Percentiles rank a stretch among this genome's conserved stretches.
These are phyloP conservation scores for Archips crataeganus DNA, from an alignment of 2,888 invertebrate species.

Conservation along the genomic window DNA sequence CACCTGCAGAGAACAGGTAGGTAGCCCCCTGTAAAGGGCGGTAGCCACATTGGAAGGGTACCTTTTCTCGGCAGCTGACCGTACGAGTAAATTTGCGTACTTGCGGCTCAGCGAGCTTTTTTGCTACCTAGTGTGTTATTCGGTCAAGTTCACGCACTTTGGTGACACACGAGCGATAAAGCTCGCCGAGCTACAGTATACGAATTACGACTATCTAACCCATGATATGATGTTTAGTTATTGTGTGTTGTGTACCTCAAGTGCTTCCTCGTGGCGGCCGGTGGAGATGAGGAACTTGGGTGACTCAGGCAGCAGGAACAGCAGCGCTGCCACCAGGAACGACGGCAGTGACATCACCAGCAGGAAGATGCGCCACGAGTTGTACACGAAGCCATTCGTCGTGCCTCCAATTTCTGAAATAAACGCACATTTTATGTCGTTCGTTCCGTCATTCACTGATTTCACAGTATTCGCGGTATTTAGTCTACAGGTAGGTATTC, in stretches of 20 bases:
- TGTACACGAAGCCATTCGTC: slow-evolving; percentile 90
- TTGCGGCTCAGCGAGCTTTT: too few relatives aligned
- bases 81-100: too few relatives aligned
- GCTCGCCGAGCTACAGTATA: too few relatives aligned
- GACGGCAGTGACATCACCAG: slow-evolving; percentile 95
- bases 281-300: slow-evolving; percentile 94
- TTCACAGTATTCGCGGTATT: neutral
- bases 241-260: slow-evolving; percentile 89
- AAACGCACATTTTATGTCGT: neutral
- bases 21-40: too few relatives aligned
- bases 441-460: neutral
- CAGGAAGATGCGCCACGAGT: slow-evolving; percentile 97
- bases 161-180: too few relatives aligned
- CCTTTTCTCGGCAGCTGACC: too few relatives aligned
- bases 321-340: slow-evolving; percentile 93
- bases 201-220: too few relatives aligned
- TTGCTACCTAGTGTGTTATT: too few relatives aligned
- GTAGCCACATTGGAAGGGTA: too few relatives aligned
- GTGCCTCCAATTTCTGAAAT: slow-evolving; percentile 88
- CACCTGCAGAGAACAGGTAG: too few relatives aligned
- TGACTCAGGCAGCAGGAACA: slow-evolving; percentile 95
- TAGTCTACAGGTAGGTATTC: neutral
- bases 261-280: slow-evolving; percentile 92
- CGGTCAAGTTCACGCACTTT: too few relatives aligned
- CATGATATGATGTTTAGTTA: too few relatives aligned